Percentiles rank a stretch among this genome's conserved stretches.
Conservation (phyloP, 2,797 vertebrate genomes). For the Gadopsis bispinosus region DNA sequence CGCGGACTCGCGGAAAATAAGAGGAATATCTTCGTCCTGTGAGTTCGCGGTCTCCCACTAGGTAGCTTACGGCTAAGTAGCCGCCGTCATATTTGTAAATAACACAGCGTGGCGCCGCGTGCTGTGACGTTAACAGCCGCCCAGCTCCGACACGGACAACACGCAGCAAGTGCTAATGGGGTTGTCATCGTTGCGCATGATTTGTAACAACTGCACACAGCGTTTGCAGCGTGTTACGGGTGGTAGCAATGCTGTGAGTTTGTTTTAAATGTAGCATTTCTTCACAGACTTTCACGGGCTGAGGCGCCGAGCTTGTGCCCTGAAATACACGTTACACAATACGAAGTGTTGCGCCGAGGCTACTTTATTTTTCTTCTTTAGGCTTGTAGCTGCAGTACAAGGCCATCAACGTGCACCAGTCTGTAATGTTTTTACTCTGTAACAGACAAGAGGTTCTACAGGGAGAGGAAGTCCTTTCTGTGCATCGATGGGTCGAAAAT, state of each 20-base stretch:
- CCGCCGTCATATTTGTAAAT: not conserved
- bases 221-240: not conserved
- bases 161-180: no score
- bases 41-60: constrained; percentile 59
- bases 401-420: not conserved
- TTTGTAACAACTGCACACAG: not conserved
- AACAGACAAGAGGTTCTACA: constrained; percentile 84
- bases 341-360: not conserved
- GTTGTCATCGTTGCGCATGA: not conserved
- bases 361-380: not conserved
- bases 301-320: not conserved
- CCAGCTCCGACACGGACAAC: not conserved
- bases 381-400: constrained; percentile 13
- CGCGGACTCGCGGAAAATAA: constrained; percentile 78
- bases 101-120: not conserved
- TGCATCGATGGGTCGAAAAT: constrained; percentile 84
- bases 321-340: not conserved
- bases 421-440: not conserved
- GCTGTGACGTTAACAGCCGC: not conserved
- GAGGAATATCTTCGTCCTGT: constrained; percentile 85
- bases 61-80: constrained; percentile 56
- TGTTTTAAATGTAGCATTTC: not conserved
- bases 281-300: not conserved
- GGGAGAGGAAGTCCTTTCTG: constrained; percentile 81
- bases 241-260: not conserved